Evolutionary conservation across 2,888 invertebrate species (phyloP), one percentile per base, ranked within the genome.

Genomic region (Ditula angustiorana): DNA sequence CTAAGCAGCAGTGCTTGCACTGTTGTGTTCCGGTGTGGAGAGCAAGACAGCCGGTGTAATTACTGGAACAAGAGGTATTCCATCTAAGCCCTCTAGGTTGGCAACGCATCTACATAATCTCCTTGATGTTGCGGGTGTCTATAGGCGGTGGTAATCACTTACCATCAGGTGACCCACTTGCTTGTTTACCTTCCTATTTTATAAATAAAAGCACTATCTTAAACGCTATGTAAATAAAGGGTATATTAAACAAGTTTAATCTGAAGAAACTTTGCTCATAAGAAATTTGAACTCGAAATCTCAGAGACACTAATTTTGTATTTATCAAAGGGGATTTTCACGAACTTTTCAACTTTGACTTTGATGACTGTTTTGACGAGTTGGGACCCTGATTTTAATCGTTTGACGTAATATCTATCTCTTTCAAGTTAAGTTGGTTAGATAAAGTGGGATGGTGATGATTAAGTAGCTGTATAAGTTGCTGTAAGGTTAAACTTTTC

Each of bases 291-390:
- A 37, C 58, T 49, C 26, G 23, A 37, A 49, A 59, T 26, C 35
- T 49, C 46, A n/a, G 49, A 5, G 58, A 59, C 58, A 59, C 49
- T 59, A 59, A 49, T 49, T 37, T 59, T 49, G 49, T 59, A 35
- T 55, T 53, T 59, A 37, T 59, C 58, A 59, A 49, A 59, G 35
- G 16, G 47, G 58, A 49, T 24, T 47, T 58, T 59, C 26, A 19
- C 24, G 35, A 59, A 59, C 26, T 59, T 59, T 49, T 37, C 33
- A 35, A 35, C 35, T 59, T 49, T 26, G 49, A 35, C 35, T 59
- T 49, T 26, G 58, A 49, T 35, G 58, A 19, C 35, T 47, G 49
- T 59, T 59, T 49, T 59, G 47, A 59, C 35, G 49, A 59, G 58
- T 59, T 49, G 35, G 23, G 11, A 24, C 47, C n/a, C 13, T 37